Evolutionary conservation across 2,888 invertebrate genomes (phyloP).

Genomic region (Fragum whitleyi): DNA sequence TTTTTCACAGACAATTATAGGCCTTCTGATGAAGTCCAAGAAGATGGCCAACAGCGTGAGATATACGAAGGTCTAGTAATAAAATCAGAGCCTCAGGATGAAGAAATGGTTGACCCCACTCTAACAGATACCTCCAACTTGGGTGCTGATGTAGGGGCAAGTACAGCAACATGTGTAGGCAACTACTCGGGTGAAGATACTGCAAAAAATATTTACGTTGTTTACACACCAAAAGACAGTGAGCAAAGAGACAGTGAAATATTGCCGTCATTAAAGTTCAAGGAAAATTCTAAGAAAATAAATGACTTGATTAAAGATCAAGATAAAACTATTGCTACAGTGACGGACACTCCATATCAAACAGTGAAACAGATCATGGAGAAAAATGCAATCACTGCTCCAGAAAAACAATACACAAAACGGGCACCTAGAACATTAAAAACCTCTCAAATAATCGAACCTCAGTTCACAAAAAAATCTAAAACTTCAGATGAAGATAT

Average conservation of each 20-base stretch:
- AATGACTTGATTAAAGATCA: slow-evolving; percentile 10
- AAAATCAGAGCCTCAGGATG: slow-evolving; percentile 7
- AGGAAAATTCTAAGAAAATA: background rate
- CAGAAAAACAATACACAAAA: background rate
- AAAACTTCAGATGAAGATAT: background rate
- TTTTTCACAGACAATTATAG: too few relatives aligned
- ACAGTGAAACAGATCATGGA: background rate
- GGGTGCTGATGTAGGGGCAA: background rate
- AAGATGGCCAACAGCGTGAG: too few relatives aligned
- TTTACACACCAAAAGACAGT: background rate
- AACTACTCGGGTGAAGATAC: background rate
- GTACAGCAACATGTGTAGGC: background rate
- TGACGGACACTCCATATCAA: slow-evolving; percentile 11
- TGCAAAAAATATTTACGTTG: slow-evolving; percentile 1
- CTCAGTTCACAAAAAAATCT: background rate
- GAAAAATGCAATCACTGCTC: background rate
- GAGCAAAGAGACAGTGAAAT: background rate
- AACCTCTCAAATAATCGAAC: too few relatives aligned
- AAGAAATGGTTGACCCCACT: background rate
- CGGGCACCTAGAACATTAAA: background rate
- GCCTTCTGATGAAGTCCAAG: too few relatives aligned
- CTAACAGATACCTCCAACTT: background rate
- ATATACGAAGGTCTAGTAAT: background rate
- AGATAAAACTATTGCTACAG: background rate
- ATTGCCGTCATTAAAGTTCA: background rate